phyloP scores from a whole-genome alignment of 2,888 invertebrate species.

The Leptothorax acervorum region DNA sequence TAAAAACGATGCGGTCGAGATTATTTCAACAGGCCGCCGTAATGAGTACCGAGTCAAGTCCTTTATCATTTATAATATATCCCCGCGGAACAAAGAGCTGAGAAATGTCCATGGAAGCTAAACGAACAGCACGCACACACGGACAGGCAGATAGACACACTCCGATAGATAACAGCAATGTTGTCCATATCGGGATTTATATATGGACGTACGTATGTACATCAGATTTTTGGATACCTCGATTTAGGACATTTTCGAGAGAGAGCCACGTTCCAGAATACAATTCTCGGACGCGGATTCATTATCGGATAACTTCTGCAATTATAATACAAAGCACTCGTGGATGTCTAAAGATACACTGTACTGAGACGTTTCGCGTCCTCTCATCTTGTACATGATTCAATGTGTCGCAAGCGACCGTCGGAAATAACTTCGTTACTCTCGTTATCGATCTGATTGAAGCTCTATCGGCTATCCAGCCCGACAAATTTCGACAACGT shows the following conservation, averaged over 20 bases:
- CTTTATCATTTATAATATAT: conserved; percentile 55
- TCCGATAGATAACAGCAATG: conserved; percentile 1
- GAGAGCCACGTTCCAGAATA: neutral
- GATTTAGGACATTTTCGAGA: conserved; percentile 2
- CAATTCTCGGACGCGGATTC: neutral
- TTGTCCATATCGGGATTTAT: neutral
- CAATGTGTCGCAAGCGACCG: neutral
- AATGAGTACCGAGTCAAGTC: conserved; percentile 50
- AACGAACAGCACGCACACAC: conserved; percentile 15
- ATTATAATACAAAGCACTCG: neutral
- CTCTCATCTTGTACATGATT: neutral
- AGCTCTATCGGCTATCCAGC: neutral
- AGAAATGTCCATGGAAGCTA: conserved; percentile 22
- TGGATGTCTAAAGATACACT: neutral
- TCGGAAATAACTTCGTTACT: conserved; percentile 27
- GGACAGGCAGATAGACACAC: neutral
- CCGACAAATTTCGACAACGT: conserved; percentile 67
- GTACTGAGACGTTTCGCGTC: neutral
- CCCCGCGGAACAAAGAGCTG: conserved; percentile 17
- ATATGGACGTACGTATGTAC: neutral
- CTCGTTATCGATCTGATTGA: conserved; percentile 28
- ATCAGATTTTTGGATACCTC: neutral
- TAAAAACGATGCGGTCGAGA: conserved; percentile 46
- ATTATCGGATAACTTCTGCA: neutral
- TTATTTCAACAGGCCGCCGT: conserved; percentile 40